Base-by-base conservation (phyloP, 1,140 invertebrate species). In the Drosophila rufa region DNA sequence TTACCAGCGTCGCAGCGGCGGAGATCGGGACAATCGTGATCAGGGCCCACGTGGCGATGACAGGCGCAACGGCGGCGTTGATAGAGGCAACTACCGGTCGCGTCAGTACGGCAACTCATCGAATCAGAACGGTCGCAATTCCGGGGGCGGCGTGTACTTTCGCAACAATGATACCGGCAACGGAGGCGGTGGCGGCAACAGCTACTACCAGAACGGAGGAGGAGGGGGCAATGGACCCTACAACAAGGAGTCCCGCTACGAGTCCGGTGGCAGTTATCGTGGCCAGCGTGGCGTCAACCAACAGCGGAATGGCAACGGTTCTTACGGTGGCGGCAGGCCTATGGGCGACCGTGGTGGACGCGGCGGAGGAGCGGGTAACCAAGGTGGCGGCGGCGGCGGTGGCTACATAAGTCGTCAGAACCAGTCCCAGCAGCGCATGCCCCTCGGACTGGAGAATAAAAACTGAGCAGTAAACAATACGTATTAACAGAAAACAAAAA, bases 391-490 rank as follows among this genome's bases (percentile, higher is more conserved):
- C 38, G 22, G 22, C 22, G 66, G 87, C 25, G 74, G 83, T 17
- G 70, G 79, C 43, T 92, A 92, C 46, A 87, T 92, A 45, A 92
- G 85, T 48, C 78, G 91, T 17, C 91, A 92, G 47, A 73, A 89
- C 45, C 85, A 89, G 51, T 80, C 74, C 2, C 51, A 55, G 46
- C 87, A 90, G 46, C 86, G 91, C 40, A 76, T 92, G 81, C 84
- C 91, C 22, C 70, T 92, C 43, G 75, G 86, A 19, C 57, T 92
- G 79, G 91, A 92, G 64, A 92, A 92, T 53, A 92, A 92, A 89
- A 92, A 92, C 75, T 92, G 67, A 83, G 22, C 56, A 61, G 43
- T 22, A 56, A 59, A 68, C 55, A 67, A 82, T 74, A 82, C 85
- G 83, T 86, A 86, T 90, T 80, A 85, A 71, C 74, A 17, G 53